Base-by-base conservation (phyloP, 2,888 invertebrate species). In the Meiosimyza platycephala region DNA sequence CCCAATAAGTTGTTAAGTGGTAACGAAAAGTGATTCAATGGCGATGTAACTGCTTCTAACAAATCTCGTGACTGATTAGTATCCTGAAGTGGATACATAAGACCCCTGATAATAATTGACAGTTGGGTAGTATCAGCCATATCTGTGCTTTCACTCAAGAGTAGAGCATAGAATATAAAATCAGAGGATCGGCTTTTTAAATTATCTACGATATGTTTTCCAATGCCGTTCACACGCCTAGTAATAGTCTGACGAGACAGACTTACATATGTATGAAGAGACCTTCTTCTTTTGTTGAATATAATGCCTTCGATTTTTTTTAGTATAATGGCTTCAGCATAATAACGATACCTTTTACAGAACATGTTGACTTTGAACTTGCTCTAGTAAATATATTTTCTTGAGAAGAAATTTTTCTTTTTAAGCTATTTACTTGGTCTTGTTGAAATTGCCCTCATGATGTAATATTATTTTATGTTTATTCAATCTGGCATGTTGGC, bases 181-280 rank as follows among this genome's bases (percentile, higher is more conserved):
- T 62, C 28, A 22, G 28, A 62, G 50, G 70, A 60, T 22, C 28
- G 22, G 28, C 48, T 51, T 70, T 60, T 48, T 18, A 68, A 47
- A 57, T 55, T 11, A 22, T 22, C 22, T 40, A 6, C 62, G 16
- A 62, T 40, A 62, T 6, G 47, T 62, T 62, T 33, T 40, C 47
- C 62, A 64, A 64, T 7, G 51, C 48, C 48, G 48, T 69, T 57
- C 15, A 57, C 47, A n/a, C 59, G 18, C 68, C 57, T 47, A 59
- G 68, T 59, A 68, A 59, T 68, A 47, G 68, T 68, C 33, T 68
- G 68, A 68, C 60, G 69, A 60, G 69, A 59, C 60, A 69, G 52
- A 22, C 50, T 69, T n/a, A n/a, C n/a, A n/a, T 48, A 69, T 69
- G 59, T 64, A 48, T 33, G 64, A 64, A 1, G 47, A 3, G 48